Evolutionary conservation across 2,113 vertebrate species (phyloP).

Genomic region (Hepsetus odoe): DNA sequence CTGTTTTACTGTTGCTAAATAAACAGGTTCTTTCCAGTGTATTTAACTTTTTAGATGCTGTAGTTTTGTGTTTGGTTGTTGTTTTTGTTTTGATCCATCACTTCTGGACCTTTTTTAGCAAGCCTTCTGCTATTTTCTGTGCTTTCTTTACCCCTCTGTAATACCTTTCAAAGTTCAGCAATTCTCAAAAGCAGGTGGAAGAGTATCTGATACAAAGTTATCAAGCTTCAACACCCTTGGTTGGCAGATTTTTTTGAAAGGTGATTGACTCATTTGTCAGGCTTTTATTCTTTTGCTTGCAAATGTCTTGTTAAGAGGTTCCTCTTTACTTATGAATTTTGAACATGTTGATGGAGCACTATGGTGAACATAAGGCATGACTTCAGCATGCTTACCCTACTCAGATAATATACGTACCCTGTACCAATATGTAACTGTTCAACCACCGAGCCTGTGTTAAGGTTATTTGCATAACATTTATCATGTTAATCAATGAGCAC

Average conservation of each 20-base stretch:
- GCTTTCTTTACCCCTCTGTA: conserved; percentile 22
- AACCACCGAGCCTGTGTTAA: conserved; percentile 7
- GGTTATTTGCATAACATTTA: neutral
- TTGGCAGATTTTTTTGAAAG: conserved; percentile 6
- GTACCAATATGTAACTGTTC: conserved; percentile 25
- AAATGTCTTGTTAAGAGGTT: conserved; percentile 26
- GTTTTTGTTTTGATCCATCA: conserved; percentile 38
- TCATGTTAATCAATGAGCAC: conserved; percentile 50
- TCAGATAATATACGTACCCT: conserved; percentile 36
- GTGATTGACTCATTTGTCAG: conserved; percentile 34
- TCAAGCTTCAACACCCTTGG: neutral
- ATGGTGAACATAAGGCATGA: conserved; percentile 44
- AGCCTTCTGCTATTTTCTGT: conserved; percentile 39
- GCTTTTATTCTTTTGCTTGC: conserved; percentile 20
- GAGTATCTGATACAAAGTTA: neutral
- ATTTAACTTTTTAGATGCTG: conserved; percentile 47
- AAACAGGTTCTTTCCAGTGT: conserved; percentile 50
- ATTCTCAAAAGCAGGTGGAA: conserved; percentile 24
- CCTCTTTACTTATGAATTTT: conserved; percentile 1
- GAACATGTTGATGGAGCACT: conserved; percentile 16
- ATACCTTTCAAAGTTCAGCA: conserved; percentile 5
- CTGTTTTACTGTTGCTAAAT: conserved; percentile 55
- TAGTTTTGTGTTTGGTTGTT: conserved; percentile 25
- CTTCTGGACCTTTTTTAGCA: conserved; percentile 31
- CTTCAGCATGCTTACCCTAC: conserved; percentile 52